A percentile compares a stretch with the other conserved stretches of the same genome.
These are phyloP conservation scores for Cydia splendana DNA, from an alignment of 1,140 invertebrate genomes.

Conservation along the genomic window DNA sequence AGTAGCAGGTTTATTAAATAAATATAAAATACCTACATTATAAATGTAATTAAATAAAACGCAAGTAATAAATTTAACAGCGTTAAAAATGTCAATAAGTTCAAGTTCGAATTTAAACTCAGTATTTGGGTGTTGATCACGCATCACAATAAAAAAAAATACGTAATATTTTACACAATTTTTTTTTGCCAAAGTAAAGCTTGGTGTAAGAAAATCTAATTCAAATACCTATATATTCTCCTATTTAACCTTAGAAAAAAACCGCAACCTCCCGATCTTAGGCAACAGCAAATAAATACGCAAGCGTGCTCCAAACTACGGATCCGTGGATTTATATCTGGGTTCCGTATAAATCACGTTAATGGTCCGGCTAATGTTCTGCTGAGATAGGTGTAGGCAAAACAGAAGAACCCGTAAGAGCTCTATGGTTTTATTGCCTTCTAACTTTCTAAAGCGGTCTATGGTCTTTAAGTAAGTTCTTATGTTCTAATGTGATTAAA, in stretches of 20 bases:
- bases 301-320: conserved; percentile 48
- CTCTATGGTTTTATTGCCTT: conserved; percentile 29
- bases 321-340: conserved; percentile 55
- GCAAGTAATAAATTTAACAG: too few relatives aligned
- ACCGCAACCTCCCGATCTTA: neutral
- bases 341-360: conserved; percentile 58
- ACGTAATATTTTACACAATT: too few relatives aligned
- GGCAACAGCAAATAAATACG: conserved; percentile 44
- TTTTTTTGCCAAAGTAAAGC: too few relatives aligned
- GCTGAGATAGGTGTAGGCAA: conserved; percentile 55
- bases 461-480: neutral
- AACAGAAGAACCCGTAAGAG: conserved; percentile 38
- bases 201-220: neutral
- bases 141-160: too few relatives aligned
- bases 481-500: neutral
- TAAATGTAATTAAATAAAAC: too few relatives aligned
- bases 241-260: neutral
- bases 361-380: conserved; percentile 60
- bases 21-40: too few relatives aligned
- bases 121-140: too few relatives aligned
- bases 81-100: too few relatives aligned
- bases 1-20: too few relatives aligned
- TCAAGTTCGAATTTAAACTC: too few relatives aligned
- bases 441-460: conserved; percentile 5
- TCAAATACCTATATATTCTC: neutral